Evolutionary conservation across 1,140 invertebrate species (phyloP).

Genomic region (Zophobas morio): DNA sequence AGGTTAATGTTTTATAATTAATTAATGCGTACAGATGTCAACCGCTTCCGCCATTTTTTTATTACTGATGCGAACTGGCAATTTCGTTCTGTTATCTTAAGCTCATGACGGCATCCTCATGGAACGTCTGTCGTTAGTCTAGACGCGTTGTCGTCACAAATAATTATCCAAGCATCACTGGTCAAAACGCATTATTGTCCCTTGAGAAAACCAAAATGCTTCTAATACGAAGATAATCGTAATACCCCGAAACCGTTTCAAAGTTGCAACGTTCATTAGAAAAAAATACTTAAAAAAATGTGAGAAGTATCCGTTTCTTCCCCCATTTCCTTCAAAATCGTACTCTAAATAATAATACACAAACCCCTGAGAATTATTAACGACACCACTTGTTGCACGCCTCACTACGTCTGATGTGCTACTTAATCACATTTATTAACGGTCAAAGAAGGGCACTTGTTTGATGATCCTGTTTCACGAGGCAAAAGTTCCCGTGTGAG

Average conservation of each 20-base stretch:
- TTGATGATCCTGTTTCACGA: background rate
- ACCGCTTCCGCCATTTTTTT: background rate
- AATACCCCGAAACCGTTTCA: background rate
- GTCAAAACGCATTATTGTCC: too few species aligned
- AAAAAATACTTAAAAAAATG: constrained; percentile 18
- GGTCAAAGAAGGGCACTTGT: constrained; percentile 21
- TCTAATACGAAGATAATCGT: too few species aligned
- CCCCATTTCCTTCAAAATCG: constrained; percentile 24
- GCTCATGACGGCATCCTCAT: background rate
- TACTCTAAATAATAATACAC: constrained; percentile 32
- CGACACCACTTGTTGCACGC: constrained; percentile 15
- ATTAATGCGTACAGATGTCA: constrained; percentile 18
- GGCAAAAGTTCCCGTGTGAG: constrained; percentile 37
- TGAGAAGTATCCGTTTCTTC: constrained; percentile 23
- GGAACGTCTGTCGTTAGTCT: background rate
- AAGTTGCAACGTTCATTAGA: background rate
- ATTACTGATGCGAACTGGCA: background rate
- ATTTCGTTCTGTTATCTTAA: constrained; percentile 10
- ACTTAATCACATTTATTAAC: constrained; percentile 25
- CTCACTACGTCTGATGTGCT: constrained; percentile 2
- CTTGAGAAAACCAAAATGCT: too few species aligned
- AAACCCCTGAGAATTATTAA: constrained; percentile 17
- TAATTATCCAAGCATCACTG: too few species aligned
- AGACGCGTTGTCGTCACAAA: too few species aligned
- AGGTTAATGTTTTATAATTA: constrained; percentile 12